Evolutionary conservation across 2,797 vertebrate species (phyloP), one percentile per base, ranked within the genome.

Genomic region (Siniperca scherzeri): DNA sequence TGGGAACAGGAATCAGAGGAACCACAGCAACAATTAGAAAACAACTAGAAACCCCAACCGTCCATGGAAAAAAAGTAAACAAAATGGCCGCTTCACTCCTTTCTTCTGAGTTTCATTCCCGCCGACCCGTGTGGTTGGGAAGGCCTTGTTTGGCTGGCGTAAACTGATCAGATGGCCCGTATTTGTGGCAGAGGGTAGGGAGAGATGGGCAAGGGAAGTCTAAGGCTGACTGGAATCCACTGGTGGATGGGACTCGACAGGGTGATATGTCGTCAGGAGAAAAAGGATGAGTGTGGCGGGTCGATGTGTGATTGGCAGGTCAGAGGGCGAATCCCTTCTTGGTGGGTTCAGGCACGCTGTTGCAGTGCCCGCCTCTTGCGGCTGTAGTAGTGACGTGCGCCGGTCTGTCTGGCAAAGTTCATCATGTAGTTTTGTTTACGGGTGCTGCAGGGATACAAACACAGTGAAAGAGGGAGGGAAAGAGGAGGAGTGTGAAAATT

Each of bases 391-490:
- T 98, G 98, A 90, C 98, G 97, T 92, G 97, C 95, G 90, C 97
- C 97, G 92, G 97, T 97, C 96, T 99, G 98, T 92, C 98, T 96
- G 96, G 98, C 98, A 97, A 98, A 99, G 97, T 98, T 99, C 98
- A 99, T 99, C 98, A 99, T 99, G 96, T 99, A 99, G 97, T 99
- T 99, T 97, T 99, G 98, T 96, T 99, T 99, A 87, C 98, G 98
- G 92, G 98, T 99, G 97, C 98, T 99, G 96, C 93, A 87, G 95
- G 93, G 92, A 95, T 75, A 95, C 62, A 90, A 87, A 91, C 67
- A 93, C 55, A 88, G 89, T 88, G 81, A 89, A 86, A 87, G 56
- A 59, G 85, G 77, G 69, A 60, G 82, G 82, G 82, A 64, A 27
- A 77, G 68, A 80, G 65, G 77, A 67, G 38, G 64, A 62, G 76